Evolutionary conservation across 2,797 vertebrate genomes (phyloP).

Genomic region (Enteromius unitaeniatus): DNA sequence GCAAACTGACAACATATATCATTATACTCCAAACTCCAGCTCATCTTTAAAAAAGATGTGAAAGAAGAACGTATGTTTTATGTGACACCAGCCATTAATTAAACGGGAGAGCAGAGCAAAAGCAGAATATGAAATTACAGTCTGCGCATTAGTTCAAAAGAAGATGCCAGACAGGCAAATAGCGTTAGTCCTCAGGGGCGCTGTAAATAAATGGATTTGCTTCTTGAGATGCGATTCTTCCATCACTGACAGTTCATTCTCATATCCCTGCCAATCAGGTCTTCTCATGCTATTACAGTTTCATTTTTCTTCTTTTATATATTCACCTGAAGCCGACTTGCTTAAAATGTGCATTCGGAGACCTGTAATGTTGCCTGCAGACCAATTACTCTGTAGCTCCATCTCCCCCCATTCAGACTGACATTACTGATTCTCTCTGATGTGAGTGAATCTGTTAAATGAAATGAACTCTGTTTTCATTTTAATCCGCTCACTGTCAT

Average conservation of each 20-base stretch:
- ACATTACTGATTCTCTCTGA: conserved; percentile 38
- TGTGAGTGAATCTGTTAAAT: conserved; percentile 31
- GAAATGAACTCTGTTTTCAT: conserved; percentile 30
- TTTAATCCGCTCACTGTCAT: conserved; percentile 15
- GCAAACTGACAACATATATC: neutral
- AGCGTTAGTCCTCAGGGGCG: conserved; percentile 25
- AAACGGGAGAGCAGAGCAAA: neutral
- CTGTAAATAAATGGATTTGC: conserved; percentile 45
- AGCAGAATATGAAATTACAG: conserved; percentile 33
- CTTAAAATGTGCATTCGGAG: neutral
- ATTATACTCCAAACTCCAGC: neutral
- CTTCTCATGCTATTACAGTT: conserved; percentile 24
- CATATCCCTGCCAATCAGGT: conserved; percentile 34
- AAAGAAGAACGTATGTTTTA: conserved; percentile 22
- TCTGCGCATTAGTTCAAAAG: neutral
- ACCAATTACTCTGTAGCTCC: conserved; percentile 28
- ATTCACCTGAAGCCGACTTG: conserved; percentile 3
- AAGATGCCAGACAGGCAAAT: neutral
- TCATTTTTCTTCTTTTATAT: conserved; percentile 33
- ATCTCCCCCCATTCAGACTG: neutral
- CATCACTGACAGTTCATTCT: conserved; percentile 26
- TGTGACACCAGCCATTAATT: conserved; percentile 38
- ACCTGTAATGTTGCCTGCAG: neutral
- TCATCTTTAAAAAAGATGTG: conserved; percentile 2
- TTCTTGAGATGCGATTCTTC: conserved; percentile 25